phyloP scores from a whole-genome alignment of 30 jellyfish, hydroid and myxozoan genomes.

The Hydractinia symbiolongicarpus region DNA sequence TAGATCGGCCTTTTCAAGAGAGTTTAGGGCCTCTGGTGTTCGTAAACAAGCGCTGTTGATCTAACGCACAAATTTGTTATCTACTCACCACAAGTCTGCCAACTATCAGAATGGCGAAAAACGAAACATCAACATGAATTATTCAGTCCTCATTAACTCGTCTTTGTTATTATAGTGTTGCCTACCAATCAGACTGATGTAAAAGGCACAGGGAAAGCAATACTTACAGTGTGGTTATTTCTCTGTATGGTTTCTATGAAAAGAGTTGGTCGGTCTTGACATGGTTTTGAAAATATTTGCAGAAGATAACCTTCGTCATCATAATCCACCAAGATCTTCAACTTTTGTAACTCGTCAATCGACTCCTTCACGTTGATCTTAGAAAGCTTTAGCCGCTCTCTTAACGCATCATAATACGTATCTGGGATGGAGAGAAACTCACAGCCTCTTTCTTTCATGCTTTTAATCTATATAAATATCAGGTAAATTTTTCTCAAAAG shows the following conservation, averaged over 20 bases:
- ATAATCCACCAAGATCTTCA: constrained; percentile 66
- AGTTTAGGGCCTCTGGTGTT: no score
- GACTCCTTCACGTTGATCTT: constrained; percentile 58
- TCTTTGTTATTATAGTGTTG: no score
- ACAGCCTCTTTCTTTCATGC: constrained; percentile 71
- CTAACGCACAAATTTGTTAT: no score
- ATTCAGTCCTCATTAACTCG: no score
- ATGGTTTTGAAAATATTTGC: constrained; percentile 86
- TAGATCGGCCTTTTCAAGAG: no score
- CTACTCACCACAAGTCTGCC: no score
- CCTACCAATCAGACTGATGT: no score
- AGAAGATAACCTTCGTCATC: constrained; percentile 79
- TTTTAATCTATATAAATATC: constrained; percentile 23
- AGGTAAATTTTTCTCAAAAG: no score
- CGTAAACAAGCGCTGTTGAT: no score
- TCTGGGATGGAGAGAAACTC: constrained; percentile 71
- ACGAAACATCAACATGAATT: no score
- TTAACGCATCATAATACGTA: constrained; percentile 52
- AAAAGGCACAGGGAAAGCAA: background rate
- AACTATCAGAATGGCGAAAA: no score
- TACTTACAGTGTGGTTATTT: constrained; percentile 53
- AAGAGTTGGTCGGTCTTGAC: constrained; percentile 89
- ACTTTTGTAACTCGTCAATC: constrained; percentile 63
- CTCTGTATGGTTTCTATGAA: constrained; percentile 78
- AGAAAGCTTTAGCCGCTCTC: constrained; percentile 67